phyloP scores from a whole-genome alignment of 1,140 invertebrate species.

The Parasteatoda tepidariorum region DNA sequence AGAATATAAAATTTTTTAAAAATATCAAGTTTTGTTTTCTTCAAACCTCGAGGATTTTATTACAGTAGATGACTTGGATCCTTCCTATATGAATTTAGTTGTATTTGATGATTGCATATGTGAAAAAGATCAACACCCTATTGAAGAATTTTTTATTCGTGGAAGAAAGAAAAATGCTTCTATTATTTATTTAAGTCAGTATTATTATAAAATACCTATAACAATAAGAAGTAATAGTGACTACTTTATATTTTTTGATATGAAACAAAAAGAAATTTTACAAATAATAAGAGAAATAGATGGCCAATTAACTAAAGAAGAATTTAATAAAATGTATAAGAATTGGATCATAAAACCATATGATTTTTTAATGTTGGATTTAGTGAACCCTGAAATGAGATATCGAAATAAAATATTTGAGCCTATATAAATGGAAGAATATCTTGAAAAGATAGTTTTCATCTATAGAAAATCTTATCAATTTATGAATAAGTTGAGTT shows the following conservation, averaged over 20 bases:
- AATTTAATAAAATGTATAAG: not conserved
- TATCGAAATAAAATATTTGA: not conserved
- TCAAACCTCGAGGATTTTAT: not conserved
- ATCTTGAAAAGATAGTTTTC: not conserved
- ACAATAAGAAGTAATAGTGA: not conserved
- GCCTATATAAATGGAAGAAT: not conserved
- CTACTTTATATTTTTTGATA: not conserved
- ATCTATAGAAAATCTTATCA: no score
- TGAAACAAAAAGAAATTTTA: not conserved
- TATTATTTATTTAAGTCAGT: constrained; percentile 14
- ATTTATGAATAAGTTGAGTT: no score
- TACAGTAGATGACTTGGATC: not conserved
- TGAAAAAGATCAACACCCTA: not conserved
- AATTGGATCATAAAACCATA: not conserved
- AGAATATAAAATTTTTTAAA: not conserved
- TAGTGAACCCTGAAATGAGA: constrained; percentile 1
- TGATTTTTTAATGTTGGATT: constrained; percentile 8
- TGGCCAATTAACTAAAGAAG: not conserved
- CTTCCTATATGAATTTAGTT: not conserved
- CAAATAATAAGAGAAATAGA: not conserved
- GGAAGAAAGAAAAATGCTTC: not conserved
- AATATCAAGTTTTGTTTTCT: no score
- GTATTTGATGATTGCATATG: not conserved
- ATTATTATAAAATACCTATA: constrained; percentile 9
- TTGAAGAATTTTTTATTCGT: not conserved